Evolutionary conservation across 2,113 vertebrate genomes (phyloP).

Genomic region (Nibea coibor): DNA sequence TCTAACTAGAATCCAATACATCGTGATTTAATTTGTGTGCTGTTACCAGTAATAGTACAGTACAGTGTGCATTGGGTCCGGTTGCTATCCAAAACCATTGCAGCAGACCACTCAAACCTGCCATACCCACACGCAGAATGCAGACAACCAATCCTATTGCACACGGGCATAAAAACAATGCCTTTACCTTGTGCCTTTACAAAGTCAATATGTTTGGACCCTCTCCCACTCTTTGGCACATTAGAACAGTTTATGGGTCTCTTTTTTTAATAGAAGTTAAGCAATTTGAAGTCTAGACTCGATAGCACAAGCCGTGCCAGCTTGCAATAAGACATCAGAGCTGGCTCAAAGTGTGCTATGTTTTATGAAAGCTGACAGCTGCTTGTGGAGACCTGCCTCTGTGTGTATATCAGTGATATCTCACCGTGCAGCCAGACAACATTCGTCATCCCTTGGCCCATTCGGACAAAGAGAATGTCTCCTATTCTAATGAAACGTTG

Average conservation of each 20-base stretch:
- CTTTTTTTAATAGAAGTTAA: conserved; percentile 45
- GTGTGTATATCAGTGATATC: conserved; percentile 53
- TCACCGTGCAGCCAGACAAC: conserved; percentile 47
- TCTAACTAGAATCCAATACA: neutral
- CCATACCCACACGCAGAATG: neutral
- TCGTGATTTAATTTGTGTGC: neutral
- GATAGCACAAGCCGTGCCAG: neutral
- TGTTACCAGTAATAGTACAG: neutral
- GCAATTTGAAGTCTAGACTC: conserved; percentile 39
- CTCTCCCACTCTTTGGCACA: conserved; percentile 12
- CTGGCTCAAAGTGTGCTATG: conserved; percentile 35
- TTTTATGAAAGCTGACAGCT: conserved; percentile 66
- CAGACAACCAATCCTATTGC: conserved; percentile 1
- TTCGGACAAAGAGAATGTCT: conserved; percentile 31
- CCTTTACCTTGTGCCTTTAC: neutral
- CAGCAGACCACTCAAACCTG: neutral
- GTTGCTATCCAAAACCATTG: neutral
- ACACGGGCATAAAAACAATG: neutral
- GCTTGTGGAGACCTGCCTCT: conserved; percentile 45
- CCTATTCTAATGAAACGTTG: conserved; percentile 56
- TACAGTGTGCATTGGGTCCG: neutral
- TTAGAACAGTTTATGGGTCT: conserved; percentile 36
- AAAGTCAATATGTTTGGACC: conserved; percentile 9
- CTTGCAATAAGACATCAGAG: conserved; percentile 33
- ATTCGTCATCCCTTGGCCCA: conserved; percentile 31